phyloP scores from a whole-genome alignment of 64 coral and sea anemone species.

The Montipora sp. region DNA sequence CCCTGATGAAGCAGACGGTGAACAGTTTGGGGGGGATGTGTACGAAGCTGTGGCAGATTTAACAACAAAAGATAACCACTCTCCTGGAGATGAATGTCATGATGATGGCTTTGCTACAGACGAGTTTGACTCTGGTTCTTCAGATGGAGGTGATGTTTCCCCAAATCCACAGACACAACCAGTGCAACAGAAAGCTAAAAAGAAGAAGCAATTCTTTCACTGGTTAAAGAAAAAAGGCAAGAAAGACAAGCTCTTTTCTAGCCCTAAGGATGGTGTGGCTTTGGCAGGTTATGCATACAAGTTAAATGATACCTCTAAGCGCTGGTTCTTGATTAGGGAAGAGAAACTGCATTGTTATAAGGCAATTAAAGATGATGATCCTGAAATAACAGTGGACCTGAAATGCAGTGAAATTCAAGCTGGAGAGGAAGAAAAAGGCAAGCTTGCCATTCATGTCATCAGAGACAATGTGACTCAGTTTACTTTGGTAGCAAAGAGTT shows the following conservation, averaged over 20 bases:
- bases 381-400: slow-evolving; percentile 80
- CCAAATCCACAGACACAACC: slow-evolving; percentile 60
- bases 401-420: slow-evolving; percentile 74
- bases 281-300: slow-evolving; percentile 84
- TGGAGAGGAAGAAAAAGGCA: slow-evolving; percentile 72
- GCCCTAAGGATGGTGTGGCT: slow-evolving; percentile 81
- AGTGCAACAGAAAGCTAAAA: slow-evolving; percentile 75
- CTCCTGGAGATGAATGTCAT: slow-evolving; percentile 57
- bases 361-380: slow-evolving; percentile 83
- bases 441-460: slow-evolving; percentile 78
- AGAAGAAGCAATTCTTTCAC: slow-evolving; percentile 82
- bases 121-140: slow-evolving; percentile 91
- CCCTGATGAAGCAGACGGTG: slow-evolving; percentile 29
- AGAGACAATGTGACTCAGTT: slow-evolving; percentile 73
- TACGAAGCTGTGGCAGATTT: slow-evolving; percentile 70
- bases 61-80: background rate
- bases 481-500: slow-evolving; percentile 70
- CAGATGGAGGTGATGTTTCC: slow-evolving; percentile 65
- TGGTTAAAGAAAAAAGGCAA: slow-evolving; percentile 91
- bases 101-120: slow-evolving; percentile 95
- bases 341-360: slow-evolving; percentile 85
- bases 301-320: slow-evolving; percentile 65
- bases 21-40: slow-evolving; percentile 51
- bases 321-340: slow-evolving; percentile 93
- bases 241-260: slow-evolving; percentile 73